Conservation (phyloP, 2,797 vertebrate genomes). For the Manis crassicaudata region DNA sequence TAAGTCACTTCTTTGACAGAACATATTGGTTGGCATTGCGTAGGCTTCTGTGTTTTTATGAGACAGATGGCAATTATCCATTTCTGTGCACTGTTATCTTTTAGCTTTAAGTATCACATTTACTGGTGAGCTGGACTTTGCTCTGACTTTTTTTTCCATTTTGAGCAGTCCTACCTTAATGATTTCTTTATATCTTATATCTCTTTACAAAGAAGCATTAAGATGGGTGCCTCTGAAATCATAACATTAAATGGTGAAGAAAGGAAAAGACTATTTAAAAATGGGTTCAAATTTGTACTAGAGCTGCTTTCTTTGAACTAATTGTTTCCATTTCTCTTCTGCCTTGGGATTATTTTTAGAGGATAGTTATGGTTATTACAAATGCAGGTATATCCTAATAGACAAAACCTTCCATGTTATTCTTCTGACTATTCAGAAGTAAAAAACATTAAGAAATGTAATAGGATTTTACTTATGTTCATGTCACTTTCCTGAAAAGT, state of each 20-base stretch:
- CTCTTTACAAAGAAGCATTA: constrained; percentile 41
- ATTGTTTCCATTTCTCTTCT: neutral
- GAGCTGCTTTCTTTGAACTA: neutral
- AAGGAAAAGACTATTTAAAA: neutral
- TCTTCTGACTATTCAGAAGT: neutral
- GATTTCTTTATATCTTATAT: neutral
- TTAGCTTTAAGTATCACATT: constrained; percentile 63
- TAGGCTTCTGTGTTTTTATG: constrained; percentile 66
- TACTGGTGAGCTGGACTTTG: constrained; percentile 66
- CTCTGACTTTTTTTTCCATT: neutral
- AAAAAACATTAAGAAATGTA: neutral
- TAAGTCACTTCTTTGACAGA: constrained; percentile 73
- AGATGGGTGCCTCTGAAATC: neutral
- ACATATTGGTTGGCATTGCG: constrained; percentile 71
- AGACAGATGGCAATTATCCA: constrained; percentile 75
- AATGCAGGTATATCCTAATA: neutral
- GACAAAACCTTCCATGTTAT: neutral
- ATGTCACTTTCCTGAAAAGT: neutral
- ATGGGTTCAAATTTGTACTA: neutral
- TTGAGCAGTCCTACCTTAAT: neutral
- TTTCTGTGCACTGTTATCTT: constrained; percentile 71
- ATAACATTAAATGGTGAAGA: neutral
- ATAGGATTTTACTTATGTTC: neutral
- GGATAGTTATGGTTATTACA: neutral
- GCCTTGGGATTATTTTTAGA: neutral